Conservation (phyloP, 2,888 invertebrate species). For the Drosophila tanythrix region DNA sequence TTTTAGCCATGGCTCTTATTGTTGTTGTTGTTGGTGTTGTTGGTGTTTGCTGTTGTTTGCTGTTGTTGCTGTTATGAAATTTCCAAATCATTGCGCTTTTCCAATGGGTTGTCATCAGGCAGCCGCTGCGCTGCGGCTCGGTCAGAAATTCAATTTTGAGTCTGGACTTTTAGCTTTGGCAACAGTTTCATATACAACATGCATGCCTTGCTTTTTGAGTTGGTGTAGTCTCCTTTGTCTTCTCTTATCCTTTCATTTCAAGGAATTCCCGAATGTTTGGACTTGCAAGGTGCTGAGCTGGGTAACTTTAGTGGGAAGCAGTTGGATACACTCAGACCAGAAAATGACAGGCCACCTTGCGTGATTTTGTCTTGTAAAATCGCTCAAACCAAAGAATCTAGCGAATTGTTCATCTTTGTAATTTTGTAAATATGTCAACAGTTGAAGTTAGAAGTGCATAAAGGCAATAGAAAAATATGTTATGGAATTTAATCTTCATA, state of each 20-base stretch:
- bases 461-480: neutral
- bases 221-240: slow-evolving; percentile 4
- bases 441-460: neutral
- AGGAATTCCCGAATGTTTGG: slow-evolving; percentile 50
- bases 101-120: slow-evolving; percentile 49
- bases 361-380: neutral
- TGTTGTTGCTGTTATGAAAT: slow-evolving; percentile 70
- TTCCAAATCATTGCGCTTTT: slow-evolving; percentile 83
- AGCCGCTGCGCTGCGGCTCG: slow-evolving; percentile 23
- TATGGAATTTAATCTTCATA: neutral
- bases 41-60: neutral
- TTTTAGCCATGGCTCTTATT: slow-evolving; percentile 1
- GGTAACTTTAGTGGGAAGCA: slow-evolving; percentile 4
- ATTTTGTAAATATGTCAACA: neutral
- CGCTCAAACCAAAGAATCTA: neutral
- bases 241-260: slow-evolving; percentile 67
- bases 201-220: neutral
- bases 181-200: slow-evolving; percentile 33
- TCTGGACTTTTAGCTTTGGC: slow-evolving; percentile 29
- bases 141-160: slow-evolving; percentile 31
- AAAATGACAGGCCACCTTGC: neutral
- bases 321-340: slow-evolving; percentile 4
- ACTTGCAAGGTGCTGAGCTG: slow-evolving; percentile 41
- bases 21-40: slow-evolving; percentile 35
- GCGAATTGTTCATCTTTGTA: neutral